phyloP scores from a whole-genome alignment of 2,797 vertebrate genomes.

The Eulemur rubriventer region DNA sequence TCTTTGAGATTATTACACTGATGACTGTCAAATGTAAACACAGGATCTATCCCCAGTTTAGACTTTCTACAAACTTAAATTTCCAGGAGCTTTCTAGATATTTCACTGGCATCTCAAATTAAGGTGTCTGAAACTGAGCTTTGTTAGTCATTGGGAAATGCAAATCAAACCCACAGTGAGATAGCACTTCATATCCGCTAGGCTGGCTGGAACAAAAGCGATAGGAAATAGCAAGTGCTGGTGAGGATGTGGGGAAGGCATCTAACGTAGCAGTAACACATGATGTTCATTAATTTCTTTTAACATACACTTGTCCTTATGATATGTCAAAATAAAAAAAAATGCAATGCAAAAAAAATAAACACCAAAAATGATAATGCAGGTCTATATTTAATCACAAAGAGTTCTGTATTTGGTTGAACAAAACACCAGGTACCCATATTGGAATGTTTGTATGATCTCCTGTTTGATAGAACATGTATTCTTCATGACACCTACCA shows the following conservation, averaged over 20 bases:
- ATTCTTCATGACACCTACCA: background rate
- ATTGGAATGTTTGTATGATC: background rate
- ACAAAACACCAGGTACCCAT: background rate
- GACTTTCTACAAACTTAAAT: background rate
- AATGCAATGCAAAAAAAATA: background rate
- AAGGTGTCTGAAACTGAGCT: background rate
- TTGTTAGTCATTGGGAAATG: background rate
- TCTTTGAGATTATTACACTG: background rate
- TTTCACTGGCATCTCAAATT: background rate
- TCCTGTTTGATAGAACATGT: background rate
- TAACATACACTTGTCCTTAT: background rate
- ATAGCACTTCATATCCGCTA: background rate
- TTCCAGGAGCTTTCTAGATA: background rate
- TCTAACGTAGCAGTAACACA: background rate
- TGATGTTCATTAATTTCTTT: background rate
- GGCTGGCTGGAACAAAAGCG: background rate
- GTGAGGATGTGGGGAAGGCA: background rate
- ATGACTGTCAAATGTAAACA: background rate
- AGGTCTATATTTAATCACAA: background rate
- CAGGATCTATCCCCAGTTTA: background rate
- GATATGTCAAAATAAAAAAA: conserved; percentile 33
- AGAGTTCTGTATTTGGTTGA: background rate
- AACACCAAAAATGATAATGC: background rate
- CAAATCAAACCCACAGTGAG: background rate
- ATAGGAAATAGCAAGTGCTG: background rate